Evolutionary conservation across 2,888 invertebrate species (phyloP), one percentile per base, ranked within the genome.

Genomic region (Isoperla grammatica): DNA sequence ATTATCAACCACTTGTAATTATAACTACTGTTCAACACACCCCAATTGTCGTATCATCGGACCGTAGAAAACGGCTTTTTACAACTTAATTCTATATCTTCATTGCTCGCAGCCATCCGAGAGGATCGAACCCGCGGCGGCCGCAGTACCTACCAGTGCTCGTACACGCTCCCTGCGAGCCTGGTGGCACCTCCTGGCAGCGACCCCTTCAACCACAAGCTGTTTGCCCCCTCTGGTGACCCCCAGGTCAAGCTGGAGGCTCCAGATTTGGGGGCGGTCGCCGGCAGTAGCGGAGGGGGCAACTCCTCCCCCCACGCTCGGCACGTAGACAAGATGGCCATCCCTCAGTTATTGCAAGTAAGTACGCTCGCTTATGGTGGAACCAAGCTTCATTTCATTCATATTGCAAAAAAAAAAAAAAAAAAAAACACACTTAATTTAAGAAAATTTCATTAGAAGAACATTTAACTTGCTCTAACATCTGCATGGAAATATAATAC

Each of bases 41-140:
- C n/a, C n/a, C n/a, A n/a, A n/a, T n/a, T n/a, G n/a, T n/a, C n/a
- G n/a, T n/a, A n/a, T n/a, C n/a, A n/a, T n/a, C n/a, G n/a, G n/a
- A n/a, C n/a, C n/a, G n/a, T n/a, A n/a, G n/a, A n/a, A n/a, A n/a
- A n/a, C n/a, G n/a, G n/a, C n/a, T n/a, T n/a, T n/a, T n/a, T n/a
- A n/a, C n/a, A n/a, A n/a, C n/a, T n/a, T n/a, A n/a, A n/a, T n/a
- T n/a, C n/a, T n/a, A n/a, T n/a, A n/a, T n/a, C n/a, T n/a, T n/a
- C n/a, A n/a, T n/a, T n/a, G n/a, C n/a, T 29, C 8, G 57, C 76
- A 83, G 97, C 97, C 8, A 96, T 97, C 61, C 79, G 97, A 62
- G 95, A 95, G 72, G 96, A 97, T 75, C 79, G 97, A 56, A 96
- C 96, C 0, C 81, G 97, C 54, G 97, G 97, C 59, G 97, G 97